Evolutionary conservation across 2,113 vertebrate species (phyloP), one percentile per base, ranked within the genome.

Genomic region (Vicugna pacos): DNA sequence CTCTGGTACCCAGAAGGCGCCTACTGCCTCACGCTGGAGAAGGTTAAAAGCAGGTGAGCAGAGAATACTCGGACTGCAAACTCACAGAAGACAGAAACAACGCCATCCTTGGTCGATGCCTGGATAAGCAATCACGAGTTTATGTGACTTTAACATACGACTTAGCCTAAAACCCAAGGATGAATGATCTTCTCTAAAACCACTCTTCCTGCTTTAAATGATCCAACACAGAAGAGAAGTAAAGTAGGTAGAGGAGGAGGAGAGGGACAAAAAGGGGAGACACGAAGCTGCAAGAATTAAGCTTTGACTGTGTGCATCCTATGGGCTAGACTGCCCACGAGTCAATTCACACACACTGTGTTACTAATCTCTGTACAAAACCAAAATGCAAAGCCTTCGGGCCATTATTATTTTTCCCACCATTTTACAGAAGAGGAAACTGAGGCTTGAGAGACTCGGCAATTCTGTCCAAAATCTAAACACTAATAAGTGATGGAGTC

Each of bases 1-100:
- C 70, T 76, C 58, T 69, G 77, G 91, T 86, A 94, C 83, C 96
- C 89, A 54, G 32, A 96, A 93, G 16, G 54, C 91, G 76, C 30
- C 8, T 32, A 58, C 65, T 46, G 75, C 65, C 62, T 52, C n/a
- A 46, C 7, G 35, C 64, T 35, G 52, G 30, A 75, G 75, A 62
- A 93, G 89, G 93, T 60, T 91, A 75, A 89, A 75, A 60, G 72
- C 82, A 76, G 75, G 92, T 73, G 80, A 93, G 32, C 26, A 32
- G 70, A 28, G 60, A 62, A 5, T 8, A 2, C 7, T 0, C 10
- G 75, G 32, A 56, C 75, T 3, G 9, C 5, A 64, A 81, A 58
- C 60, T 70, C 69, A 48, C 11, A 5, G 32, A 85, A 10, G 5
- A 56, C 62, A 69, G 60, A 50, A 32, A 22, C 67, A 2, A 3